These are phyloP conservation scores for Plodia interpunctella DNA, from an alignment of 1,140 invertebrate genomes.

Conservation along the genomic window DNA sequence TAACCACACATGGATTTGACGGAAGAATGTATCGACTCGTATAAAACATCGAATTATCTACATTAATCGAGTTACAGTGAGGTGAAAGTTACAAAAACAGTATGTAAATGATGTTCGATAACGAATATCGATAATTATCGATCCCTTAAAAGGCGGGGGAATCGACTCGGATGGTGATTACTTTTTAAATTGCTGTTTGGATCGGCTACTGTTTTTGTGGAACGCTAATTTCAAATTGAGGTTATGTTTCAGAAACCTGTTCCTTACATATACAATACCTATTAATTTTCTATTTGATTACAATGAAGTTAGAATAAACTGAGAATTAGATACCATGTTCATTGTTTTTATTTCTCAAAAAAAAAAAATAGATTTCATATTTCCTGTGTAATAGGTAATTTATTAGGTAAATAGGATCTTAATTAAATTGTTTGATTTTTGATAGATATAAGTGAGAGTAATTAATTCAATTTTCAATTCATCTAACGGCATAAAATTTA, in stretches of 20 bases:
- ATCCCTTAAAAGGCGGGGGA: conserved; percentile 54
- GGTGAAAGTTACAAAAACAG: conserved; percentile 51
- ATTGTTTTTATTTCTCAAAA: too few relatives aligned
- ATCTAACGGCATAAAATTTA: too few relatives aligned
- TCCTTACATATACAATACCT: not conserved
- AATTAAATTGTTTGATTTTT: too few relatives aligned
- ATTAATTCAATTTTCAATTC: too few relatives aligned
- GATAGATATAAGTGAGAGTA: too few relatives aligned
- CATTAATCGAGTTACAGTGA: conserved; percentile 24
- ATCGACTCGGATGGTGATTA: conserved; percentile 53
- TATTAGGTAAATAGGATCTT: too few relatives aligned
- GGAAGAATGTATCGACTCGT: not conserved
- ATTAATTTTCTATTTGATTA: too few relatives aligned
- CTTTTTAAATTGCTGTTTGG: conserved; percentile 51
- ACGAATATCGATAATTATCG: conserved; percentile 46
- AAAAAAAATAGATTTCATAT: too few relatives aligned
- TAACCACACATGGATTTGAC: not conserved
- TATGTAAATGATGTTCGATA: conserved; percentile 43
- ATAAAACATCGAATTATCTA: not conserved
- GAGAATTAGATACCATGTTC: too few relatives aligned
- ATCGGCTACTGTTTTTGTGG: conserved; percentile 7
- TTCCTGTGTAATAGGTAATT: too few relatives aligned
- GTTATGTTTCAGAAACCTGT: not conserved
- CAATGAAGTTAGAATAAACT: too few relatives aligned
- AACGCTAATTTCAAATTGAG: not conserved